Evolutionary conservation across 2,113 vertebrate species (phyloP), one percentile per base, ranked within the genome.

Genomic region (Podiceps cristatus): DNA sequence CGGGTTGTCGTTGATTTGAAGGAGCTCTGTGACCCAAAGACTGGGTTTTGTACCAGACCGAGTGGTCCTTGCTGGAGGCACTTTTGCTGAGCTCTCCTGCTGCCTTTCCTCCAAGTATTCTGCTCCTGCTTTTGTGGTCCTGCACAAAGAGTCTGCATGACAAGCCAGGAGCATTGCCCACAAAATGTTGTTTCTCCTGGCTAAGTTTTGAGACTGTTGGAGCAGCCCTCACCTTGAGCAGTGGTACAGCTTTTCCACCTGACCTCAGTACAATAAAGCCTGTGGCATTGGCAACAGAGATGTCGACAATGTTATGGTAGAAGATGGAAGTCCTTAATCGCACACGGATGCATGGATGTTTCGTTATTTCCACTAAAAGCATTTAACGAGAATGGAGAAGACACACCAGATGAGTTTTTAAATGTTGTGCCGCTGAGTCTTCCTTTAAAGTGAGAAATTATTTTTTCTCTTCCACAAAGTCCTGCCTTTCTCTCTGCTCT

Each of bases 151-250:
- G 13, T 23, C 27, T 16, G 50, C 20, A 11, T 0, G 2, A 3
- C 9, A 0, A 81, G 16, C 17, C 63, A 42, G 25, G 18, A 84
- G 29, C 8, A 31, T 90, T 37, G 28, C 20, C 27, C 33, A 11
- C 33, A 15, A n/a, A 53, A n/a, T 1, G 6, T 5, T 37, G 47
- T 49, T 91, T 59, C 60, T 94, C 40, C 20, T 72, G 66, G 79
- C 18, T n/a, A 3, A 22, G 47, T 42, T 77, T 68, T 63, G 83
- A 75, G 66, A 0, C 7, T 11, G 0, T 31, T 1, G 0, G 84
- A 55, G 62, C 69, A 86, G n/a, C 42, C 33, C 35, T 75, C n/a
- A 4, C 15, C 18, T n/a, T 1, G 15, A 13, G 71, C 29, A 67
- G 13, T 3, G 76, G 44, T 63, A 60, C 28, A 92, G 67, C 42